A percentile compares a stretch with the other conserved stretches of the same genome.
Evolutionary conservation across 2,113 vertebrate genomes (phyloP).

Genomic region (Callospermophilus lateralis): DNA sequence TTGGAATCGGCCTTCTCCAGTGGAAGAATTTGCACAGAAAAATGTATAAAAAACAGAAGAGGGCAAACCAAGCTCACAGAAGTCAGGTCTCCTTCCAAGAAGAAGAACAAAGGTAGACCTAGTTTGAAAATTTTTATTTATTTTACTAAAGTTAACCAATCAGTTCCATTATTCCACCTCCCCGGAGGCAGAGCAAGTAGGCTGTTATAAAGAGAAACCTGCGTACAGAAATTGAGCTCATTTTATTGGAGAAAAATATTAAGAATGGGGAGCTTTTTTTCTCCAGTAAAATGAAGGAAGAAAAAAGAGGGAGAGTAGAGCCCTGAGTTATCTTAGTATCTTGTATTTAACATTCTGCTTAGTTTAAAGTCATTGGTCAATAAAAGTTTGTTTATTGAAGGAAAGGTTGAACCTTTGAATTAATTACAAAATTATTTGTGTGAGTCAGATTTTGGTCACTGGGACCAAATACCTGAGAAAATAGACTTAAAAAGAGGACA

Average conservation of each 20-base stretch:
- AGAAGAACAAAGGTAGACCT: not conserved
- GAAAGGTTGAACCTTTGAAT: not conserved
- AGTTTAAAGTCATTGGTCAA: conserved; percentile 26
- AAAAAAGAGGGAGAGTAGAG: too few species aligned
- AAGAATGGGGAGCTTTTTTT: not conserved
- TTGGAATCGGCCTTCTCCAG: not conserved
- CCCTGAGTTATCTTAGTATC: not conserved
- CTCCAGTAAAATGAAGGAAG: not conserved
- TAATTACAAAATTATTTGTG: not conserved
- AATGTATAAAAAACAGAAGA: not conserved
- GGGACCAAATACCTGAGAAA: too few species aligned
- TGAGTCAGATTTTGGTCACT: too few species aligned
- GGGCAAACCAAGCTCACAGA: not conserved
- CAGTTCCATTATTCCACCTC: not conserved
- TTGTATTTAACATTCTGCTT: not conserved
- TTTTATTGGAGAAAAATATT: not conserved
- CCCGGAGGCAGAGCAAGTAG: not conserved
- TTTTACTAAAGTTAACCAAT: not conserved
- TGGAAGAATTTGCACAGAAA: not conserved
- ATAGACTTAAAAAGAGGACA: too few species aligned
- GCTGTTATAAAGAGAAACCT: not conserved
- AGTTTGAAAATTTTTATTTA: not conserved
- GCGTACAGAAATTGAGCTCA: not conserved
- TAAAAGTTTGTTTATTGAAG: conserved; percentile 30
- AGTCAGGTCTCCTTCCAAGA: not conserved